Conservation (phyloP, 2,113 vertebrate species). For the Cavia aperea region DNA sequence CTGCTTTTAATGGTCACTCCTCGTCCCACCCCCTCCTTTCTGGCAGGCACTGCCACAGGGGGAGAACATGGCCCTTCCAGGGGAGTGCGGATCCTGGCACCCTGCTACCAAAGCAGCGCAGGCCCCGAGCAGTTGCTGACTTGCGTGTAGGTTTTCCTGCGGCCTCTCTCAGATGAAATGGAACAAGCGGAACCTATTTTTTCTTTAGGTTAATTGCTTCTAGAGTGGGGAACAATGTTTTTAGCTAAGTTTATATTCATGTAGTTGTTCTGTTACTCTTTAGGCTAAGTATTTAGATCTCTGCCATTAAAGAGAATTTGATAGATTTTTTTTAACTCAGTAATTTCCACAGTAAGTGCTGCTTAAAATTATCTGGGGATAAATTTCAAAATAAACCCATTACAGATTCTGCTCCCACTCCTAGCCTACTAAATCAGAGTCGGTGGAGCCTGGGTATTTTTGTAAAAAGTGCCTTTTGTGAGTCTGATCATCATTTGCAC, state of each 20-base stretch:
- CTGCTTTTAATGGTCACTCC: neutral
- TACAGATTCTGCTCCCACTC: neutral
- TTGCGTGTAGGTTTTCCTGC: neutral
- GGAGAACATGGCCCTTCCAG: neutral
- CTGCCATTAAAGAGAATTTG: slow-evolving; percentile 20
- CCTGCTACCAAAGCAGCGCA: neutral
- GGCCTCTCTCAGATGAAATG: neutral
- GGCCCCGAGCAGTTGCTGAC: neutral
- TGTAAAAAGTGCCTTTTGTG: neutral
- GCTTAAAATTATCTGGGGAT: slow-evolving; percentile 19
- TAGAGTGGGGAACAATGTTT: neutral
- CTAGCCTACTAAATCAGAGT: neutral
- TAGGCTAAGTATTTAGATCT: slow-evolving; percentile 34
- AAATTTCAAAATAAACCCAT: slow-evolving; percentile 22
- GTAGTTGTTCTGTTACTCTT: slow-evolving; percentile 17
- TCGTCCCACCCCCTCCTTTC: neutral
- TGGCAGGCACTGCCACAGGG: neutral
- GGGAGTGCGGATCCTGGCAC: neutral
- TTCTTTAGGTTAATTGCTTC: slow-evolving; percentile 5
- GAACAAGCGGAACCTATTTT: neutral
- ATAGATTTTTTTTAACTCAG: neutral
- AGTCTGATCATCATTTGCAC: slow-evolving; percentile 3
- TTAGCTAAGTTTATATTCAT: slow-evolving; percentile 13
- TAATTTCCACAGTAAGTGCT: slow-evolving; percentile 11
- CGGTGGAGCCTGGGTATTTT: neutral